A percentile compares a stretch with the other conserved stretches of the same genome.
These are phyloP conservation scores for Solen grandis DNA, from an alignment of 1,140 invertebrate species.

Conservation along the genomic window DNA sequence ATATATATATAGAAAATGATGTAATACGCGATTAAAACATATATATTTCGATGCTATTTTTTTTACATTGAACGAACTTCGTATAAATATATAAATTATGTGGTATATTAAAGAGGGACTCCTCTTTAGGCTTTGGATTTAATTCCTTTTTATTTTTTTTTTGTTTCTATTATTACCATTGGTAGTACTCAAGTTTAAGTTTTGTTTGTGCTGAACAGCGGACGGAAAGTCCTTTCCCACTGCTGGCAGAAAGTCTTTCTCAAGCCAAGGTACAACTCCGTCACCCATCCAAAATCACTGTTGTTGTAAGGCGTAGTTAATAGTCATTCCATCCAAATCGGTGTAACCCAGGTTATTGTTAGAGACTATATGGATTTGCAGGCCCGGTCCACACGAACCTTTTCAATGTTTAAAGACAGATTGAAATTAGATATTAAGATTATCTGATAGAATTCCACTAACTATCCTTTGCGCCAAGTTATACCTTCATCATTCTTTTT, in stretches of 20 bases:
- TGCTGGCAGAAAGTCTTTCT: slow-evolving; percentile 44
- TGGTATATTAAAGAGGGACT: background rate
- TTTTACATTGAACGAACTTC: background rate
- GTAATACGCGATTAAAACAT: no score
- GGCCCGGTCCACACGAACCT: background rate
- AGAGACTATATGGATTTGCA: no score
- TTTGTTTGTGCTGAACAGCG: no score
- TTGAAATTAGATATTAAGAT: background rate
- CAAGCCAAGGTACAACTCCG: slow-evolving; percentile 39
- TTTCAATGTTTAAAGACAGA: background rate
- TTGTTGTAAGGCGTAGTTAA: background rate
- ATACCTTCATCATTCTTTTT: no score
- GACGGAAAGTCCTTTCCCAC: slow-evolving; percentile 43
- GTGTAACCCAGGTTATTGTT: background rate
- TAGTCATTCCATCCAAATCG: background rate
- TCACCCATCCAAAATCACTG: background rate
- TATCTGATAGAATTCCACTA: slow-evolving; percentile 14
- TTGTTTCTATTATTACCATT: no score
- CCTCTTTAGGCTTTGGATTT: background rate
- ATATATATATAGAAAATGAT: no score
- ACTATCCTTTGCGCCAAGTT: no score
- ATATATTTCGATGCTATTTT: background rate
- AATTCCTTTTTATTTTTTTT: no score
- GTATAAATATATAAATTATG: background rate
- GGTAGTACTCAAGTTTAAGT: no score